These are phyloP conservation scores for Cryptophagus acutangulus DNA, from an alignment of 2,888 invertebrate species.

Conservation along the genomic window DNA sequence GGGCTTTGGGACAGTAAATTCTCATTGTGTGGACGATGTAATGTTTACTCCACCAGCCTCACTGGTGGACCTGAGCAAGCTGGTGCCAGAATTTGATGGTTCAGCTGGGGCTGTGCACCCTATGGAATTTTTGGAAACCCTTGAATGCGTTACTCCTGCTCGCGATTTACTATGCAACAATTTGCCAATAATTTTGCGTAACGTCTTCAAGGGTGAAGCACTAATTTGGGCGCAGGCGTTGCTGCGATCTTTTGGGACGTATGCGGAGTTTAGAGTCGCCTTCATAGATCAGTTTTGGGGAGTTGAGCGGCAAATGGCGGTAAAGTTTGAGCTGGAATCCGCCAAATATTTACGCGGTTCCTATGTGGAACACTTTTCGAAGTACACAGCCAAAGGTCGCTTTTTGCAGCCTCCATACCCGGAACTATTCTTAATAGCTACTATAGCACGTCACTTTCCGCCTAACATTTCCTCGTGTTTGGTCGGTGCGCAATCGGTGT, in stretches of 20 bases:
- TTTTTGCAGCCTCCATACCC: not conserved
- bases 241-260: not conserved
- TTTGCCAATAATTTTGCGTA: not conserved
- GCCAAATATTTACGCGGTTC: slow-evolving; percentile 1
- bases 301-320: not conserved
- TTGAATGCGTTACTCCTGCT: too few species aligned
- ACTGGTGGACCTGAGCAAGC: too few species aligned
- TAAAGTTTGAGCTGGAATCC: not conserved
- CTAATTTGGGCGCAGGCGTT: slow-evolving; percentile 1
- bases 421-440: not conserved
- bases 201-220: not conserved
- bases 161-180: too few species aligned
- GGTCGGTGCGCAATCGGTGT: not conserved
- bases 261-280: slow-evolving; percentile 1
- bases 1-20: too few species aligned
- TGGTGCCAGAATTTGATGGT: too few species aligned
- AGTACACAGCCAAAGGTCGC: slow-evolving; percentile 1
- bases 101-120: slow-evolving; percentile 1
- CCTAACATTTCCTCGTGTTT: not conserved
- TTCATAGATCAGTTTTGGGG: slow-evolving; percentile 2
- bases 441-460: not conserved
- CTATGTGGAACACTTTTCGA: slow-evolving; percentile 4
- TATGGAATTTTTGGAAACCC: not conserved
- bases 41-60: too few species aligned
- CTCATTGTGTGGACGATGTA: too few species aligned